Percentiles rank a stretch among this genome's conserved stretches.
Conservation (phyloP, 2,797 vertebrate species). For the Microcaecilia unicolor region DNA sequence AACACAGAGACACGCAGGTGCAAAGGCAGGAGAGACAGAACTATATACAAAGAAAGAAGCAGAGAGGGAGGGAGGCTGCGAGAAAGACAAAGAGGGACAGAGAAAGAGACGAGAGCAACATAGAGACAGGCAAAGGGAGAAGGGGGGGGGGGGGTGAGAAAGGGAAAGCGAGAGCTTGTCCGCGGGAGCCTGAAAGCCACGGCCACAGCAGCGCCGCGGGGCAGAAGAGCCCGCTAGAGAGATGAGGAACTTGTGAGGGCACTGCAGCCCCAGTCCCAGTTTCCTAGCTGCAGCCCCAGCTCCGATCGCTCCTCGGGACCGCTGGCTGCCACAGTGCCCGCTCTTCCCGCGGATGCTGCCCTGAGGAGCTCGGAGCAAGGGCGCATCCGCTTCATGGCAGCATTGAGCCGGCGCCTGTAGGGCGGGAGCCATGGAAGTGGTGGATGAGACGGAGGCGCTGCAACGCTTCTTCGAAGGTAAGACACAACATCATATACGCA, state of each 20-base stretch:
- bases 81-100: no score
- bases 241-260: conserved; percentile 21
- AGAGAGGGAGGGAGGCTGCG: not conserved
- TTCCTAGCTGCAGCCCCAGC: no score
- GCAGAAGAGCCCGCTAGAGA: conserved; percentile 46
- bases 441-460: conserved; percentile 95
- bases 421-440: conserved; percentile 85
- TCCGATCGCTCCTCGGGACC: not conserved
- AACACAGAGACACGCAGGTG: no score
- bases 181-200: no score
- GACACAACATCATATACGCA: no score
- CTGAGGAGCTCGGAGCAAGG: not conserved
- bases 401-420: conserved; percentile 2
- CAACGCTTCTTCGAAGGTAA: conserved; percentile 97
- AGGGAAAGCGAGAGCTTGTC: conserved; percentile 41
- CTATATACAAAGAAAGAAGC: not conserved
- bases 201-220: no score
- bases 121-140: not conserved
- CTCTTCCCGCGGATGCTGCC: not conserved
- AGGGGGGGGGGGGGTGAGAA: conserved; percentile 31
- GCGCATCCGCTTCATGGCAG: conserved; percentile 1
- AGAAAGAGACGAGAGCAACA: no score
- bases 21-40: no score
- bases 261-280: no score
- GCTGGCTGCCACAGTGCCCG: no score